Evolutionary conservation across 2,797 vertebrate species (phyloP), one percentile per base, ranked within the genome.

Genomic region (Chelmon rostratus): DNA sequence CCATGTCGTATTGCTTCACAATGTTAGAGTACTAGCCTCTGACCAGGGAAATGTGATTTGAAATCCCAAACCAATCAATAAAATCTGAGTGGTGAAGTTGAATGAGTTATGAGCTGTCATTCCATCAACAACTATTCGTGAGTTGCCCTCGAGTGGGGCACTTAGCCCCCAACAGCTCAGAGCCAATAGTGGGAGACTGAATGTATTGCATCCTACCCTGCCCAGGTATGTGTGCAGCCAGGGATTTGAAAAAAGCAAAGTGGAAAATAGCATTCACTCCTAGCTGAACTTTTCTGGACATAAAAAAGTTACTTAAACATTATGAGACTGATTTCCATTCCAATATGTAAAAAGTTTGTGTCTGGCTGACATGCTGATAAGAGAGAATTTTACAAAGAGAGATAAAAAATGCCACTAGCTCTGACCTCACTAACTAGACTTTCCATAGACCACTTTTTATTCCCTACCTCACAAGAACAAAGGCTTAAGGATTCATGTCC

Each of bases 81-180:
- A 47, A 72, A 58, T 59, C 6, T 23, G 2, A 59, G 49, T 42
- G 25, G 47, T 57, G 25, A 72, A 47, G 42, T 25, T 64, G 49
- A 85, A 84, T 80, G 61, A 85, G 28, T 68, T 70, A 76, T 73
- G 46, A 81, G 40, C 56, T 52, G 63, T 72, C 47, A 68, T 52
- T 40, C 40, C 28, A 64, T 76, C 40, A 71, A 56, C 33, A 68
- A 44, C 75, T 83, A 57, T 52, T 81, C 63, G 79, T 53, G 42
- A 78, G 46, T 42, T 87, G 69, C 56, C 71, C 74, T 89, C 84
- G 58, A 89, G 56, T 68, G 25, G 21, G 54, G 50, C 71, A 69
- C 76, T 77, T 64, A 73, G 66, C 21, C 47, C 44, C 40, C 66
- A 72, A 49, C 61, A 15, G 50, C 67, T 81, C 50, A 68, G 66